These are phyloP conservation scores for Netelia melanura DNA, from an alignment of 2,888 invertebrate genomes.

Conservation along the genomic window DNA sequence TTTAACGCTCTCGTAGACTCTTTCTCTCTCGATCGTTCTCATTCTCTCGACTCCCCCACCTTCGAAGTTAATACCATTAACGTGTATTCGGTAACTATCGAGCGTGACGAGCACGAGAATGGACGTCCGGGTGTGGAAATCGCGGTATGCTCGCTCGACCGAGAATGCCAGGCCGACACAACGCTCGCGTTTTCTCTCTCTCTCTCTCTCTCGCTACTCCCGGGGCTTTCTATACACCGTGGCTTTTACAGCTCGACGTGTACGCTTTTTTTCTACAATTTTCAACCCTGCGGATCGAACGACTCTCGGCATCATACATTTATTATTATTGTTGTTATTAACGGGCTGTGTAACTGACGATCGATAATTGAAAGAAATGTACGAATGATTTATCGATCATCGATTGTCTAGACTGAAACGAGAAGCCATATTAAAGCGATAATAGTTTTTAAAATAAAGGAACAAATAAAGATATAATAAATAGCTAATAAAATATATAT, in stretches of 20 bases:
- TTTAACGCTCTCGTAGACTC: conserved; percentile 47
- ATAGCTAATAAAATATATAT: too few relatives aligned
- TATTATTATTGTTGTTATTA: too few relatives aligned
- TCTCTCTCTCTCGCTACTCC: background rate
- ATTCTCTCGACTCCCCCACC: conserved; percentile 52
- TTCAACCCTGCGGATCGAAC: conserved; percentile 48
- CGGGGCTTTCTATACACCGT: conserved; percentile 2
- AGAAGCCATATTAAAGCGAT: too few relatives aligned
- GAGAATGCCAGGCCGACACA: conserved; percentile 52
- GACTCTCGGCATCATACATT: conserved; percentile 7
- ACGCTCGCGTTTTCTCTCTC: conserved; percentile 15
- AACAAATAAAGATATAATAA: too few relatives aligned
- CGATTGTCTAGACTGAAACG: too few relatives aligned
- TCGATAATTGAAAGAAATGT: too few relatives aligned
- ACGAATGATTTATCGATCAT: too few relatives aligned
- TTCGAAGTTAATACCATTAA: conserved; percentile 70
- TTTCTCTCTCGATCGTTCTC: conserved; percentile 47
- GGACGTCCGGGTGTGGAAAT: conserved; percentile 67
- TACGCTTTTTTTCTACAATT: conserved; percentile 9
- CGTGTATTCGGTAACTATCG: conserved; percentile 72
- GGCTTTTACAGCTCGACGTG: conserved; percentile 25
- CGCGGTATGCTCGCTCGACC: conserved; percentile 63
- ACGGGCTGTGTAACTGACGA: too few relatives aligned
- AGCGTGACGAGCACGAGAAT: conserved; percentile 67
- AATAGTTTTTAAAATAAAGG: too few relatives aligned